Evolutionary conservation across 2,113 vertebrate species (phyloP), one percentile per base, ranked within the genome.

Genomic region (Blennius ocellaris): DNA sequence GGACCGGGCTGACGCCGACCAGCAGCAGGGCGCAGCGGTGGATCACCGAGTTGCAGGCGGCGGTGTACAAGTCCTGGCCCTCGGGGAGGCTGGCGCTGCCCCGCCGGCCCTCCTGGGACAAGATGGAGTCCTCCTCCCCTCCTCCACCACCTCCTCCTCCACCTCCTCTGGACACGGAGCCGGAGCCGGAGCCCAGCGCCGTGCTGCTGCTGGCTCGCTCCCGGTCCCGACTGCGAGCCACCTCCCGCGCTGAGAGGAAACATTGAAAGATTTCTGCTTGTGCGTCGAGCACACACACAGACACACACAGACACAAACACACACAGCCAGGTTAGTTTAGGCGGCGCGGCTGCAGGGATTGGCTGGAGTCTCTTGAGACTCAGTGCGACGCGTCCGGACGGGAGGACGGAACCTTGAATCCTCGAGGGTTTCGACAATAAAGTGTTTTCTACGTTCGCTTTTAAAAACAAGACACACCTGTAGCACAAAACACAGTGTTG

Each of bases 221-320:
- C 66, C 96, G 90, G 55, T 98, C 97, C 68, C 96, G 94, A 66
- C 96, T 95, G 83, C 96, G 96, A 69, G 96, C 96, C 72, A 96
- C 96, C 84, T 99, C 97, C 86, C 97, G 96, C 79, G 96, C 97
- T 95, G 97, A 99, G 93, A 99, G 96, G 93, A 99, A 99, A 97
- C 97, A 99, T 89, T 99, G 97, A 96, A 99, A 99, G 92, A 99
- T 98, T 97, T 99, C 97, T 99, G 96, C 21, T 30, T 30, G 21
- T 30, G 21, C 21, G 4, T 2, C 21, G 21, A 30, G 21, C 21
- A 30, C 14, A 76, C 50, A 81, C 45, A 76, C 10, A 68, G 52
- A 69, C 56, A 69, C 11, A 37, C n/a, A 76, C 14, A 75, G 53
- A 82, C 58, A 88, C 43, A 85, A 58, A 86, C 41, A 10, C 5